A percentile compares a stretch with the other conserved stretches of the same genome.
Conservation (phyloP, 2,888 invertebrate genomes). For the Rambutsinella grinnellia region DNA sequence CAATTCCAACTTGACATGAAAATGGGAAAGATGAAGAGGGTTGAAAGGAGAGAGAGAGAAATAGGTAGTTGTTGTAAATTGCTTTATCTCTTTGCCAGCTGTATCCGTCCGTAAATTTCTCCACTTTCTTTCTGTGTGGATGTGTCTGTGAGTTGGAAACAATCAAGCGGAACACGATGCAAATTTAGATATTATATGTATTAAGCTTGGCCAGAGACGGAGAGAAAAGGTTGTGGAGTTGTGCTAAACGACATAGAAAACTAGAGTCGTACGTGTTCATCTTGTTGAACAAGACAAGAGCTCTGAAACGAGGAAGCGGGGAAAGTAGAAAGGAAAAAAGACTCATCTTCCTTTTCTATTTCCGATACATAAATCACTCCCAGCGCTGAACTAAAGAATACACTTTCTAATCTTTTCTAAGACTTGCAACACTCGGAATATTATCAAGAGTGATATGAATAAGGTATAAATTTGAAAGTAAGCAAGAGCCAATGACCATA, state of each 20-base stretch:
- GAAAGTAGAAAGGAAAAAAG: constrained; percentile 29
- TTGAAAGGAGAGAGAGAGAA: neutral
- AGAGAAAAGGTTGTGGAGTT: constrained; percentile 1
- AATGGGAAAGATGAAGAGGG: constrained; percentile 8
- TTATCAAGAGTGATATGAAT: too few species aligned
- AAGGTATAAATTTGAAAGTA: too few species aligned
- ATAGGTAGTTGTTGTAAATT: constrained; percentile 50
- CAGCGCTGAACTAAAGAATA: constrained; percentile 21
- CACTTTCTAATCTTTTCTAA: constrained; percentile 57
- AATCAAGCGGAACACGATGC: constrained; percentile 54
- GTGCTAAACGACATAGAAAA: neutral
- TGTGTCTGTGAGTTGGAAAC: constrained; percentile 51
- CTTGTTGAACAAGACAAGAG: too few species aligned
- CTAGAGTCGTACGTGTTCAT: too few species aligned
- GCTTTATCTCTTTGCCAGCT: constrained; percentile 52
- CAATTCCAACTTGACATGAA: constrained; percentile 12
- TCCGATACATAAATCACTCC: constrained; percentile 64
- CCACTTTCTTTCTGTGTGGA: constrained; percentile 20
- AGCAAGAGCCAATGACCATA: too few species aligned
- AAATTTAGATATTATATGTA: constrained; percentile 53
- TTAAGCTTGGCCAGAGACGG: constrained; percentile 6
- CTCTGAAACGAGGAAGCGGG: constrained; percentile 30
- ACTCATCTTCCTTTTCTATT: constrained; percentile 64
- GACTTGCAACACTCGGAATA: neutral
- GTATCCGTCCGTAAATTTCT: constrained; percentile 23